phyloP scores from a whole-genome alignment of 2,888 invertebrate species.

The Sminthurinus aureus region DNA sequence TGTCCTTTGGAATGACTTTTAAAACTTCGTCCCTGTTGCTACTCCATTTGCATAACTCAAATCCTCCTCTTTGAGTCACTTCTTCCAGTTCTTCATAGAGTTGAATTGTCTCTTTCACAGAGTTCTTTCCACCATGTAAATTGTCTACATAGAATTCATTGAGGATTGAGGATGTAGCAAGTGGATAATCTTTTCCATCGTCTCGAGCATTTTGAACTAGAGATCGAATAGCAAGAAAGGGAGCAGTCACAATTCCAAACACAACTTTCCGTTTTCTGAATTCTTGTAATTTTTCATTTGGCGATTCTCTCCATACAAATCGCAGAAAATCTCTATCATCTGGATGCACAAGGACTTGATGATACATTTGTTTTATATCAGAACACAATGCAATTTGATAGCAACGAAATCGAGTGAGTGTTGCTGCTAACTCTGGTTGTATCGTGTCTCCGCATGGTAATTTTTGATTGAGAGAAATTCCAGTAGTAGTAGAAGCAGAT shows the following conservation, averaged over 20 bases:
- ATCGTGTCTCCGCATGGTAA: background rate
- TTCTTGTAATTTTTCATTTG: background rate
- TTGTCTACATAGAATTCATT: background rate
- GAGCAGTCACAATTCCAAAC: background rate
- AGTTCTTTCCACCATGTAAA: background rate
- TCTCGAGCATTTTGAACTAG: background rate
- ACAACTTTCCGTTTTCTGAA: background rate
- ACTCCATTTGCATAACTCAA: conserved; percentile 58
- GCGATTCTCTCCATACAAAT: background rate
- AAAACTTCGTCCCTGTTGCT: conserved; percentile 47
- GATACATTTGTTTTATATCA: background rate
- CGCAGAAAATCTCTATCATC: background rate
- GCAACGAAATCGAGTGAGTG: background rate
- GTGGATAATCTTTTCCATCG: background rate
- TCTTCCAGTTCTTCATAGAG: no score
- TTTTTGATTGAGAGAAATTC: background rate
- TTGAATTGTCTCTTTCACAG: no score
- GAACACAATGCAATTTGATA: background rate
- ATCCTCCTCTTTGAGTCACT: conserved; percentile 33
- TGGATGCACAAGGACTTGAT: background rate
- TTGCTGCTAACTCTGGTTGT: background rate
- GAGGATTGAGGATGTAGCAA: background rate
- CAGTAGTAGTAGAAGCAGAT: background rate
- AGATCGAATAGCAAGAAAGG: background rate
- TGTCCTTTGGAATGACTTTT: background rate